These are phyloP conservation scores for Ariopsis seemanni DNA, from an alignment of 2,113 vertebrate genomes.

Conservation along the genomic window DNA sequence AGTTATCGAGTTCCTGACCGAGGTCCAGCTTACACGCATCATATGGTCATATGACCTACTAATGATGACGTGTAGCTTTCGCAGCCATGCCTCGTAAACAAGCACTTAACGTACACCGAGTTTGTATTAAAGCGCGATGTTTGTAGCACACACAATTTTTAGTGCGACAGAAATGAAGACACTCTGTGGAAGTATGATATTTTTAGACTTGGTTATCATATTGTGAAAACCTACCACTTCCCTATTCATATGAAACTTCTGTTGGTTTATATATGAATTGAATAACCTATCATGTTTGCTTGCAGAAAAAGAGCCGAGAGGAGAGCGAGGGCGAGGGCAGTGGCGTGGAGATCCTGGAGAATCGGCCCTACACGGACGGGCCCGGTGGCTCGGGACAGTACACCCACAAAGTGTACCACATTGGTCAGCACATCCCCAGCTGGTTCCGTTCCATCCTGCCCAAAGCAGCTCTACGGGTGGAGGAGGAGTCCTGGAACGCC, in stretches of 20 bases:
- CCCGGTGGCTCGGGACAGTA: slow-evolving; percentile 84
- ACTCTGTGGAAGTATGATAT: not conserved
- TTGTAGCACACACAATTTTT: not conserved
- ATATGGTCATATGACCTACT: not conserved
- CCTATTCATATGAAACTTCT: not conserved
- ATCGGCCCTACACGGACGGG: slow-evolving; percentile 82
- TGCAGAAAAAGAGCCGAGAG: slow-evolving; percentile 88
- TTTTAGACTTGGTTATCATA: not conserved
- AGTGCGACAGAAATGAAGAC: not conserved
- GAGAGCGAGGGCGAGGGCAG: slow-evolving; percentile 87
- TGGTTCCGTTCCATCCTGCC: slow-evolving; percentile 89
- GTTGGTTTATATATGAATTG: not conserved
- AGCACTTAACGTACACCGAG: not conserved
- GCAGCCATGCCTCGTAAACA: not conserved
- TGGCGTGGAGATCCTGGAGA: slow-evolving; percentile 88
- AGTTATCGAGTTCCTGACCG: not conserved
- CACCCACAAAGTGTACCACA: slow-evolving; percentile 87
- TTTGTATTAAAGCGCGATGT: not conserved
- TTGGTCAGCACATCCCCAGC: slow-evolving; percentile 88
- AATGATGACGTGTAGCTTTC: not conserved
- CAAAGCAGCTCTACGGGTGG: slow-evolving; percentile 84
- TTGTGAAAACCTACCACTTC: not conserved
- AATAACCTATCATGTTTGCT: not conserved
- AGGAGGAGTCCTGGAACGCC: slow-evolving; percentile 88
- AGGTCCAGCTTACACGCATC: not conserved